phyloP scores from a whole-genome alignment of 2,797 vertebrate genomes.

The Eidolon dupreanum region DNA sequence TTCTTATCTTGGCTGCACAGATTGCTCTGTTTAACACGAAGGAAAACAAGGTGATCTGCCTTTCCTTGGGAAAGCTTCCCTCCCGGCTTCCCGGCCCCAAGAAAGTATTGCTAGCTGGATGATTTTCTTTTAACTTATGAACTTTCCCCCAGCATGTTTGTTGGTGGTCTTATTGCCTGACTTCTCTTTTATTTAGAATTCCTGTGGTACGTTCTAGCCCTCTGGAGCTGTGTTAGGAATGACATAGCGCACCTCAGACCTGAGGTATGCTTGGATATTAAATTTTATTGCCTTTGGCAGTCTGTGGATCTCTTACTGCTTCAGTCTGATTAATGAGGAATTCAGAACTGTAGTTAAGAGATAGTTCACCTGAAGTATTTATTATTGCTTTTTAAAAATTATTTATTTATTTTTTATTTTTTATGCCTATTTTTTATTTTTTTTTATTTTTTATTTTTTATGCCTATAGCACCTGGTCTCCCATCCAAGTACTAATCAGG shows the following conservation, averaged over 20 bases:
- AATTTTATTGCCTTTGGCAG: not conserved
- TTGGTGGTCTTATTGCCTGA: not conserved
- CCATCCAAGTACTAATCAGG: no score
- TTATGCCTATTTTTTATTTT: no score
- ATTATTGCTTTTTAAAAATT: not conserved
- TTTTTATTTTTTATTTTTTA: no score
- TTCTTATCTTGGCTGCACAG: constrained; percentile 28
- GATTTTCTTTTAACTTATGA: not conserved
- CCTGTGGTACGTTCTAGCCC: not conserved
- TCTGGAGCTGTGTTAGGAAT: not conserved
- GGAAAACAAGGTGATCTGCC: not conserved
- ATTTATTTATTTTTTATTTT: no score
- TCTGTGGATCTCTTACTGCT: not conserved
- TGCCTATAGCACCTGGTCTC: no score
- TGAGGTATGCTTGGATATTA: not conserved
- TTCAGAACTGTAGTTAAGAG: constrained; percentile 26
- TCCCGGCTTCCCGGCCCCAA: no score
- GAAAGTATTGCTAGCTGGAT: not conserved
- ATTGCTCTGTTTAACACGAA: not conserved
- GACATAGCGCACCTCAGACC: not conserved
- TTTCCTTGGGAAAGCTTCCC: not conserved
- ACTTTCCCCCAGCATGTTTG: not conserved
- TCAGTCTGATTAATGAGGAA: constrained; percentile 6
- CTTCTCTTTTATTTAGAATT: constrained; percentile 31
- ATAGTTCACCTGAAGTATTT: not conserved